Base-by-base conservation (phyloP, 35 echinoderm and acorn worm genomes). In the Diadema setosum region DNA sequence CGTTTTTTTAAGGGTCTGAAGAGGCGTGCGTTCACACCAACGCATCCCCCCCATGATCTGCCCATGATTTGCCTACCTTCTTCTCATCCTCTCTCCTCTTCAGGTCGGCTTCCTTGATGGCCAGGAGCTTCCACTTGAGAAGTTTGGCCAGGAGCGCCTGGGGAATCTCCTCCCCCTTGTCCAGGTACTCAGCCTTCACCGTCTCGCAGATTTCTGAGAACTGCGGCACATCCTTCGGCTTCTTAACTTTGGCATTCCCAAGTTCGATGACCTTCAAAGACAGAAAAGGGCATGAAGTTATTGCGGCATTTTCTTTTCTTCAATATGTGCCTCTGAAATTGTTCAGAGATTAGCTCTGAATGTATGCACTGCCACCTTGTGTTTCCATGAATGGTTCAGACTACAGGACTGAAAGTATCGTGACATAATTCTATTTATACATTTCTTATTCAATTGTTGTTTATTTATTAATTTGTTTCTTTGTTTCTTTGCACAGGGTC, bases 91-190 rank as follows among this genome's bases (percentile, higher is more conserved):
- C 96, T 73, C 93, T 39, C 88, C 93, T 88, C 88, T 95, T 99
- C 4, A 89, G 20, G 46, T 99, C 93, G 33, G 55, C 85, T 20
- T 94, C 67, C 46, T 99, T 99, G 74, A 99, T 95, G 15, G 85
- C 92, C 29, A 99, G 75, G n/a, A 99, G 86, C 56, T 99, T 99
- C 96, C 96, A 99, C 93, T 99, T 99, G 29, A 95, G 60, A 74
- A 99, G 63, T 50, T 99, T 99, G 16, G 89, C 93, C 56, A 94
- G 60, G 21, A 99, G 83, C 4, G 70, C 93, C 15, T 92, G 31
- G 17, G 96, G 96, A n/a, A 99, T 91, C 15, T 75, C 80, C 32
- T 94, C 96, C 25, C 60, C 75, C 24, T 76, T 84, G 49, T 99
- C 96, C 49, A 99, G 81, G 45, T 99, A 90, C 23, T 78, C 73